Percentiles rank a stretch among this genome's conserved stretches.
Conservation (phyloP, 37 sponge, comb jelly and placozoan species). For the Amphimedon queenslandica region DNA sequence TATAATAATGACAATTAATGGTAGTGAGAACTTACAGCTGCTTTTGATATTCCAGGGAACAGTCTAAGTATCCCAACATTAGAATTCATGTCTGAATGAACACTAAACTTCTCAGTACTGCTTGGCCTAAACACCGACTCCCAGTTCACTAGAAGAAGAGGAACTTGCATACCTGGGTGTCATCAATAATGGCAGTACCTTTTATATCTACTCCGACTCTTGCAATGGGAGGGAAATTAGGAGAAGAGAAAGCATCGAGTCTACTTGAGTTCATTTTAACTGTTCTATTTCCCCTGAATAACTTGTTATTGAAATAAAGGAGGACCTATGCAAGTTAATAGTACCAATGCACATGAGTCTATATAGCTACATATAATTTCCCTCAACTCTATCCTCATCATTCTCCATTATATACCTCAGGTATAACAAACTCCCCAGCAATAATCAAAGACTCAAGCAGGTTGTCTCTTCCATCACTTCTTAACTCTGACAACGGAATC, state of each 20-base stretch:
- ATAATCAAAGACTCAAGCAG: constrained; percentile 79
- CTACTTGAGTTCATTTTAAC: constrained; percentile 60
- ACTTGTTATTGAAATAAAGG: constrained; percentile 81
- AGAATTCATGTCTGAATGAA: constrained; percentile 57
- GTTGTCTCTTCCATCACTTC: constrained; percentile 88
- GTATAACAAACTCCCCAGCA: constrained; percentile 82
- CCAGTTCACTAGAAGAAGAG: constrained; percentile 91
- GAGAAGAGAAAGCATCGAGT: constrained; percentile 82
- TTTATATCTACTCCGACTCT: constrained; percentile 65
- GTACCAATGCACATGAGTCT: no score
- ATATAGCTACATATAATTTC: no score
- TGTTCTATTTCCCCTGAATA: constrained; percentile 86
- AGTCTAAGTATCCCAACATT: constrained; percentile 86
- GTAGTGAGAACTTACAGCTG: constrained; percentile 76
- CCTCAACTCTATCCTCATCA: no score
- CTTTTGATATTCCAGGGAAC: constrained; percentile 92
- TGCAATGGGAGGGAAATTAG: constrained; percentile 89
- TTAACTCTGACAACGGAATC: constrained; percentile 84
- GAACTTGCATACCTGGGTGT: no score
- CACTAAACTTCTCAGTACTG: constrained; percentile 48
- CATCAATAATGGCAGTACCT: constrained; percentile 19
- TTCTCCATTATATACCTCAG: constrained; percentile 70
- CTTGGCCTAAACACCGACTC: constrained; percentile 44
- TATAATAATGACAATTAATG: no score
- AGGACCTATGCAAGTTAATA: constrained; percentile 85